A percentile compares a stretch with the other conserved stretches of the same genome.
These are phyloP conservation scores for Reticulitermes speratus DNA, from an alignment of 1,140 invertebrate genomes.

Conservation along the genomic window DNA sequence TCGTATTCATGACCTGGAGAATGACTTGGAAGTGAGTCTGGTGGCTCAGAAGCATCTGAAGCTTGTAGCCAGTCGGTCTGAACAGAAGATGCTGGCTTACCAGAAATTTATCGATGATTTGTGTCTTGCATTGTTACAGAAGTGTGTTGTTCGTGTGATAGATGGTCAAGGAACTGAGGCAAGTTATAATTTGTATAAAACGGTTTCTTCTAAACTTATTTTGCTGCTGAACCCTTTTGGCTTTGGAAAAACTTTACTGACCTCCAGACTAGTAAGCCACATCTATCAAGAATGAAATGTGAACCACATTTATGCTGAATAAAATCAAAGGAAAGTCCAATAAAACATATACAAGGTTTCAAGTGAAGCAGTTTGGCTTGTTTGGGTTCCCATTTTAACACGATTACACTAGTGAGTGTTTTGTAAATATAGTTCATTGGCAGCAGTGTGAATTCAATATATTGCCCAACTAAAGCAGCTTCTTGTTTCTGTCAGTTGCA, in stretches of 20 bases:
- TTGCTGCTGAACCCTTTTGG: neutral
- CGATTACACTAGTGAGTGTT: too few relatives aligned
- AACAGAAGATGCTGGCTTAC: neutral
- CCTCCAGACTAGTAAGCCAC: neutral
- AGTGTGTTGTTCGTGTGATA: conserved; percentile 15
- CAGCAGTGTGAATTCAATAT: too few relatives aligned
- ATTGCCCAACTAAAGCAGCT: too few relatives aligned
- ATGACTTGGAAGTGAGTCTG: conserved; percentile 9
- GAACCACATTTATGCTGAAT: neutral
- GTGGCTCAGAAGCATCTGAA: conserved; percentile 18
- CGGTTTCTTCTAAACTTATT: too few relatives aligned
- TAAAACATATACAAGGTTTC: too few relatives aligned
- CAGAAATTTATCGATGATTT: conserved; percentile 20
- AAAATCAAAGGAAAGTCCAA: too few relatives aligned
- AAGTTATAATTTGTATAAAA: neutral
- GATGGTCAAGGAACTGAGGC: conserved; percentile 21
- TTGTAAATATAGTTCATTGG: too few relatives aligned
- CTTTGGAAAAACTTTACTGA: neutral
- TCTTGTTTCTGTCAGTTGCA: too few relatives aligned
- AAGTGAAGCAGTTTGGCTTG: too few relatives aligned
- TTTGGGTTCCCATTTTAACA: too few relatives aligned
- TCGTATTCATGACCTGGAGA: conserved; percentile 4
- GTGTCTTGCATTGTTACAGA: neutral
- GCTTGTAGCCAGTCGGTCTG: neutral
- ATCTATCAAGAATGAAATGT: neutral